Percentiles rank a stretch among this genome's conserved stretches.
Conservation (phyloP, 2,113 vertebrate species). For the Podocnemis expansa region DNA sequence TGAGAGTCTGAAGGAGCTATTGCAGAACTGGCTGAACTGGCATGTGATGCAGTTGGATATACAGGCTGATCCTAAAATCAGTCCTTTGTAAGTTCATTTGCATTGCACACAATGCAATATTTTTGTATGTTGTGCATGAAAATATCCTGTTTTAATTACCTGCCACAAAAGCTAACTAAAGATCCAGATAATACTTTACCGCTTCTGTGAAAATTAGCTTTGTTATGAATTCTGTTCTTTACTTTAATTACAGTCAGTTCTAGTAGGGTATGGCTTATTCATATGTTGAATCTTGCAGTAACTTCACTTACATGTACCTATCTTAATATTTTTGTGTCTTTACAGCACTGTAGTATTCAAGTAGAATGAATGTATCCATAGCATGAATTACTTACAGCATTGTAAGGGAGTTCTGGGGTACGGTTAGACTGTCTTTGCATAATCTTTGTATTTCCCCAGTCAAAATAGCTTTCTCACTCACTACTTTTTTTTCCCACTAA, state of each 20-base stretch:
- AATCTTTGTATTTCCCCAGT: not conserved
- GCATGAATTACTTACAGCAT: not conserved
- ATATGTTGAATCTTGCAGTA: not conserved
- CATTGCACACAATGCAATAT: not conserved
- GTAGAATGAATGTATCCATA: not conserved
- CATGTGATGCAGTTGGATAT: conserved; percentile 75
- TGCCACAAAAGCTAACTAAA: not conserved
- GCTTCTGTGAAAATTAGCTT: not conserved
- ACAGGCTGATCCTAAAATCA: conserved; percentile 29
- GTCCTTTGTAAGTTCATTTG: conserved; percentile 70
- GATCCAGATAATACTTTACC: not conserved
- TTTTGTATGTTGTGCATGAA: not conserved
- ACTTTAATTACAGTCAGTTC: not conserved
- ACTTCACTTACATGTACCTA: not conserved
- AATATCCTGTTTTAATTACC: not conserved
- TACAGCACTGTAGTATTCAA: not conserved
- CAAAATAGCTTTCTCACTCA: not conserved
- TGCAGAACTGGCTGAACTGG: conserved; percentile 91
- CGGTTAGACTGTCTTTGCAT: not conserved
- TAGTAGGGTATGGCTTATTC: not conserved
- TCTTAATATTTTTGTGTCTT: not conserved
- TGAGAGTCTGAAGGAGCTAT: conserved; percentile 86
- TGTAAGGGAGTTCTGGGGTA: not conserved
- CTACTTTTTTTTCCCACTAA: no score
- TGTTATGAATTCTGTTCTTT: not conserved